phyloP scores from a whole-genome alignment of 2,113 vertebrate genomes.

The Microcebus griseorufus region DNA sequence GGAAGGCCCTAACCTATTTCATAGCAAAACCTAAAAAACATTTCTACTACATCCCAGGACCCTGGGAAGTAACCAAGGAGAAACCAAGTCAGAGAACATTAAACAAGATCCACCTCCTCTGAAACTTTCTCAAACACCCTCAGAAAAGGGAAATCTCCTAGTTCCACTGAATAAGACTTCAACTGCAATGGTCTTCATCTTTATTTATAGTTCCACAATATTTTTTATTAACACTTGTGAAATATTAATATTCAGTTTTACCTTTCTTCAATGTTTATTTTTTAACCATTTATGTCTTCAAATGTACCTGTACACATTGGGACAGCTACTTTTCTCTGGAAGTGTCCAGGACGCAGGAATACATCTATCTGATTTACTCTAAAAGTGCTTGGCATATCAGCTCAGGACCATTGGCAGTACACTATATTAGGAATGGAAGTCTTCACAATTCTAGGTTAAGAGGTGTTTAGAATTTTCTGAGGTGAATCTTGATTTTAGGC shows the following conservation, averaged over 20 bases:
- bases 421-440: neutral
- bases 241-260: constrained; percentile 24
- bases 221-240: neutral
- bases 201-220: constrained; percentile 1
- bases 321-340: neutral
- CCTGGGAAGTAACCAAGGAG: neutral
- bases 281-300: constrained; percentile 22
- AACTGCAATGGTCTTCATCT: neutral
- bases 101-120: neutral
- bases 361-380: neutral
- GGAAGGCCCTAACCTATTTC: neutral
- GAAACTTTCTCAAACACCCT: neutral
- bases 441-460: neutral
- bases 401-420: neutral
- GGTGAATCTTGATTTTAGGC: neutral
- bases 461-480: neutral
- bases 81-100: neutral
- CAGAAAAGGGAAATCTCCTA: neutral
- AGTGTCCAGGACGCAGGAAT: neutral
- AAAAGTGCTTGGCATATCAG: neutral
- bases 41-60: neutral
- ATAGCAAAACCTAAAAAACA: neutral
- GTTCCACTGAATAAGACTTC: neutral
- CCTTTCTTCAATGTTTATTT: constrained; percentile 12
- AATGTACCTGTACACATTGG: neutral